These are phyloP conservation scores for Panagrolaimus sp. DNA, from an alignment of 1,140 invertebrate species.

Conservation along the genomic window DNA sequence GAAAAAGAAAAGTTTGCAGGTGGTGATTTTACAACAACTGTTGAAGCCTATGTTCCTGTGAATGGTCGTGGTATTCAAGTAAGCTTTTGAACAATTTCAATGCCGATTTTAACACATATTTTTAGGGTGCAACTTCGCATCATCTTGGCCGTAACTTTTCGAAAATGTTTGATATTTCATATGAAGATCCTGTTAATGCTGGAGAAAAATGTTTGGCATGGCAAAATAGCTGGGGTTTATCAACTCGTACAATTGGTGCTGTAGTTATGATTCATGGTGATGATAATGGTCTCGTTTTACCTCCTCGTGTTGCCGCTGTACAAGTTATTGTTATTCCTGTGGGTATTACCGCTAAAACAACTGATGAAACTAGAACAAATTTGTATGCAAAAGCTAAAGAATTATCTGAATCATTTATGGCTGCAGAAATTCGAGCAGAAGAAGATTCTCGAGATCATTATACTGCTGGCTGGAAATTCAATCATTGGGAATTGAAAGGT, in stretches of 20 bases:
- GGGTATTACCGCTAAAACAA: constrained; percentile 79
- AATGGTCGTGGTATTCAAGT: constrained; percentile 81
- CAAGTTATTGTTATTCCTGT: constrained; percentile 85
- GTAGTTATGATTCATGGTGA: constrained; percentile 96
- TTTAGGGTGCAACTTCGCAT: constrained; percentile 88
- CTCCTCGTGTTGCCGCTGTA: constrained; percentile 76
- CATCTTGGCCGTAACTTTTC: constrained; percentile 98
- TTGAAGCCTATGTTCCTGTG: constrained; percentile 87
- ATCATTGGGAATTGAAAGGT: constrained; percentile 98
- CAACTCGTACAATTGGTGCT: constrained; percentile 85
- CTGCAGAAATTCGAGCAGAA: constrained; percentile 68
- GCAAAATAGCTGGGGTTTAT: constrained; percentile 97
- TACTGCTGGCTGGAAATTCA: constrained; percentile 99
- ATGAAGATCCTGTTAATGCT: constrained; percentile 79
- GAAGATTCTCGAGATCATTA: constrained; percentile 89
- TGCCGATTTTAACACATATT: too few species aligned
- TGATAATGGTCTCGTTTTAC: constrained; percentile 88
- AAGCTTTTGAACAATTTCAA: too few species aligned
- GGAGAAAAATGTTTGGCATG: constrained; percentile 68
- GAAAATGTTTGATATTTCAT: constrained; percentile 96
- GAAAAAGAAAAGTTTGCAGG: constrained; percentile 99
- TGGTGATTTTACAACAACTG: constrained; percentile 91
- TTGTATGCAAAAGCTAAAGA: constrained; percentile 71
- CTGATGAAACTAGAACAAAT: constrained; percentile 68
- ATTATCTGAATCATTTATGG: constrained; percentile 59